These are phyloP conservation scores for Oreochromis mossambicus DNA, from an alignment of 2,797 vertebrate species.

Conservation along the genomic window DNA sequence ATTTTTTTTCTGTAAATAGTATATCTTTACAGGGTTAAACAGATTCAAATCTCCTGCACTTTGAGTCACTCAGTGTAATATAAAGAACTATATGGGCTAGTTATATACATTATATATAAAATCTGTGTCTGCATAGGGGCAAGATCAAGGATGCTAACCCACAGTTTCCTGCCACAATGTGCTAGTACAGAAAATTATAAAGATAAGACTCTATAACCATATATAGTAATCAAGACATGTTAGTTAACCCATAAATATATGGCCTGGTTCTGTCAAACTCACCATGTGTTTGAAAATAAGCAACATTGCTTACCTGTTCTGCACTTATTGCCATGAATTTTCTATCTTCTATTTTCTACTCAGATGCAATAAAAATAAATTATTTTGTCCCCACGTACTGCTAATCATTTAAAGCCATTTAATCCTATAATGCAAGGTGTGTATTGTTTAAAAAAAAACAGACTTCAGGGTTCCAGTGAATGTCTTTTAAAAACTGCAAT, in stretches of 20 bases:
- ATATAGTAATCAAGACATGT: not conserved
- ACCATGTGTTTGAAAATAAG: not conserved
- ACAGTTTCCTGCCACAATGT: not conserved
- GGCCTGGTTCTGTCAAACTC: not conserved
- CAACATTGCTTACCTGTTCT: not conserved
- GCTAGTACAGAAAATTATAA: not conserved
- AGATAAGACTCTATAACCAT: not conserved
- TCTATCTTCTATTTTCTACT: not conserved
- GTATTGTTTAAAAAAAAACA: not conserved
- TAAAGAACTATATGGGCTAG: not conserved
- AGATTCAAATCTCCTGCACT: not conserved
- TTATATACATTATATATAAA: not conserved
- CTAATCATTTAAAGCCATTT: not conserved
- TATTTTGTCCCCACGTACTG: not conserved
- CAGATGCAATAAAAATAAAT: not conserved
- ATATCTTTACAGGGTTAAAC: not conserved
- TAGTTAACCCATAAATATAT: not conserved
- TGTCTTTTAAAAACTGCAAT: not conserved
- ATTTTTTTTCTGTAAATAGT: not conserved
- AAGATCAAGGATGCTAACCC: not conserved
- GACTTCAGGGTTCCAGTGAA: not conserved
- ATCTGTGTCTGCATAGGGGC: not conserved
- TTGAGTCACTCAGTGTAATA: not conserved
- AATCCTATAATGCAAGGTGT: not conserved
- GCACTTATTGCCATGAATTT: not conserved